These are phyloP conservation scores for Ellobius talpinus DNA, from an alignment of 2,113 vertebrate genomes.

Conservation along the genomic window DNA sequence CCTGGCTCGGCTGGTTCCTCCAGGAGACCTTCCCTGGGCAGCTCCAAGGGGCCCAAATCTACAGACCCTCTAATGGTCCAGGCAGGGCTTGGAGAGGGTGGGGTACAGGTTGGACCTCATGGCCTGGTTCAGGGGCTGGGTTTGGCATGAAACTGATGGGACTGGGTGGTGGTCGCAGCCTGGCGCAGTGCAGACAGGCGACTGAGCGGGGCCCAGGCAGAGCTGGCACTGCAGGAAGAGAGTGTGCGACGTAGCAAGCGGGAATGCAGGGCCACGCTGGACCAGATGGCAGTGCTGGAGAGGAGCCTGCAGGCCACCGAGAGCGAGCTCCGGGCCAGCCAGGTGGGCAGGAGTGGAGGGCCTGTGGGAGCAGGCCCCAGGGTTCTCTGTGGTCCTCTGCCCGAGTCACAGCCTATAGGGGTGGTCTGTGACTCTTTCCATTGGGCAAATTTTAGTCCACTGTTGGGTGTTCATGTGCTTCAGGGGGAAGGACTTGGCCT, in stretches of 20 bases:
- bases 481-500: not conserved
- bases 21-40: not conserved
- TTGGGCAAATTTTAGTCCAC: fast-evolving
- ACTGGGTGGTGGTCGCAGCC: constrained; percentile 80
- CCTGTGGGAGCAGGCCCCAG: fast-evolving
- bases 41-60: not conserved
- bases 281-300: constrained; percentile 90
- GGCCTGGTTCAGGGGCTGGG: not conserved
- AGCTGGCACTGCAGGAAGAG: constrained; percentile 92
- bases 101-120: not conserved
- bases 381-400: too few relatives aligned
- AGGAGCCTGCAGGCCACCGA: constrained; percentile 87
- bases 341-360: constrained; percentile 85
- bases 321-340: constrained; percentile 86
- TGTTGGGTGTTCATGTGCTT: not conserved
- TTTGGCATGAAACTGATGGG: not conserved
- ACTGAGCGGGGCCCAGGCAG: constrained; percentile 88
- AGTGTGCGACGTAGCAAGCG: constrained; percentile 86
- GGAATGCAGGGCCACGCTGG: constrained; percentile 87
- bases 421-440: not conserved
- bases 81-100: not conserved
- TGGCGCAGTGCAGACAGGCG: constrained; percentile 86
- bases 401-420: not conserved
- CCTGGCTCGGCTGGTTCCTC: not conserved
- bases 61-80: not conserved